Evolutionary conservation across 2,888 invertebrate genomes (phyloP).

Genomic region (Cataglyphis livida): DNA sequence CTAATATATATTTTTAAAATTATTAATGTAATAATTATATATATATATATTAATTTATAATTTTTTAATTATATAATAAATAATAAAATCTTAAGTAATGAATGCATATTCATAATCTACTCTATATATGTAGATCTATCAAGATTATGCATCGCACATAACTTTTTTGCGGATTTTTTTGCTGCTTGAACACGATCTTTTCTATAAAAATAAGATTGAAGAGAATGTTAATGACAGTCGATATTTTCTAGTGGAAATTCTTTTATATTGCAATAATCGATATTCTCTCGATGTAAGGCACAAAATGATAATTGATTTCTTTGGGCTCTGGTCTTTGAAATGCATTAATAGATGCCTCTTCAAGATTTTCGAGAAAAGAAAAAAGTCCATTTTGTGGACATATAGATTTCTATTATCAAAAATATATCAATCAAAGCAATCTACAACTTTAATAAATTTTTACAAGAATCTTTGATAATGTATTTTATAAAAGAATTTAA

Average conservation of each 20-base stretch:
- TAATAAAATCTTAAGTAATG: neutral
- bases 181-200: neutral
- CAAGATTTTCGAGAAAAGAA: neutral
- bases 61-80: neutral
- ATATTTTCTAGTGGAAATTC: neutral
- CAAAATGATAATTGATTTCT: neutral
- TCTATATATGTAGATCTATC: neutral
- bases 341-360: neutral
- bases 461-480: neutral
- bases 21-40: neutral
- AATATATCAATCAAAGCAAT: neutral
- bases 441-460: neutral
- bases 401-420: neutral
- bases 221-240: neutral
- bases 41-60: too few species aligned
- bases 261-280: neutral
- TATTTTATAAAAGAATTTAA: neutral
- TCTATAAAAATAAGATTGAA: neutral
- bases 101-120: neutral
- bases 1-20: neutral
- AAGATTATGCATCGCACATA: neutral
- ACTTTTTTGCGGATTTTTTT: neutral
- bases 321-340: neutral
- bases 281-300: neutral
- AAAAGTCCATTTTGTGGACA: neutral